Evolutionary conservation across 2,113 vertebrate species (phyloP), one percentile per base, ranked within the genome.

Genomic region (Scortum barcoo): DNA sequence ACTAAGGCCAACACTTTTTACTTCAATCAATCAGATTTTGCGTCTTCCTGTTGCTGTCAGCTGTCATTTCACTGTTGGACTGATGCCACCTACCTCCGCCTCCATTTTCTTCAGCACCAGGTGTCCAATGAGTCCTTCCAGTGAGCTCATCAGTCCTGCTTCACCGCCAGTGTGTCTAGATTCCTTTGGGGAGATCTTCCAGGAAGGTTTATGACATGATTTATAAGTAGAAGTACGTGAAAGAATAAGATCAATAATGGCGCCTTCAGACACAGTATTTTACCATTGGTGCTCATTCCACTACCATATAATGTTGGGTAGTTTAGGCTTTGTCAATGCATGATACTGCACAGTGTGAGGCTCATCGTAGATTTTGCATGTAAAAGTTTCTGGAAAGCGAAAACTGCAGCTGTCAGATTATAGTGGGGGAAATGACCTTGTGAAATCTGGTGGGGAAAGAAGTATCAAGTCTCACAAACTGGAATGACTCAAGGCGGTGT

Each of bases 351-450:
- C 20, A 54, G 62, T 12, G 30, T 72, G 56, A 79, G 36, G 36
- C 58, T 76, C 65, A 67, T 67, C 28, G 10, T 9, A 3, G 28
- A 2, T 20, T 68, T 38, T 62, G 50, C 30, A 40, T 78, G 67
- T 72, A 51, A 76, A 76, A 61, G 44, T 51, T 50, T 66, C 38
- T 40, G 42, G 48, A 58, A 22, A 81, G 46, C 58, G 10, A 54
- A 62, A 79, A 14, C 24, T 80, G 80, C 80, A 86, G 84, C 76
- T 86, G 80, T 86, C 83, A 73, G 69, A 78, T 54, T 38, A 69
- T 69, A 19, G 72, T 3, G 50, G 40, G 51, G 66, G 76, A 76
- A 76, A 68, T 42, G 66, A 67, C 62, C 46, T 83, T 75, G 57
- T 78, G 69, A 78, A 81, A 81, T 78, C 48, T 76, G 48, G 19